A percentile compares a stretch with the other conserved stretches of the same genome.
Evolutionary conservation across 2,797 vertebrate genomes (phyloP).

Genomic region (Synanceia verrucosa): DNA sequence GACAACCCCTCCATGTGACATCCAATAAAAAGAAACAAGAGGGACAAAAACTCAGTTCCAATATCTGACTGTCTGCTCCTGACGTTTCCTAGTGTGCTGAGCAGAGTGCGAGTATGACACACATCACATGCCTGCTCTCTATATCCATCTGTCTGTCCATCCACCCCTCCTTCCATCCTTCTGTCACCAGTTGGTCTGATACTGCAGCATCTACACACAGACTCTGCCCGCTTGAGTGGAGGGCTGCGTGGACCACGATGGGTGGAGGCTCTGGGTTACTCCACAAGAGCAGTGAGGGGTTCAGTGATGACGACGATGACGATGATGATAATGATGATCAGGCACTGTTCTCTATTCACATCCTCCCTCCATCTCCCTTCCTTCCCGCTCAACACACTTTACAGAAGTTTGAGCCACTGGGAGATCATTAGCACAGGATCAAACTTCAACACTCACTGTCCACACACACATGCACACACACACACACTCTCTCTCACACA

Average conservation of each 20-base stretch:
- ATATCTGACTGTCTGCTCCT: slow-evolving; percentile 55
- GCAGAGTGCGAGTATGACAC: slow-evolving; percentile 53
- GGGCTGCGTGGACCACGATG: not conserved
- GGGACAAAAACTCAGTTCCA: slow-evolving; percentile 25
- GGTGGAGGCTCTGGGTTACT: slow-evolving; percentile 21
- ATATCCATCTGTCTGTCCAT: slow-evolving; percentile 66
- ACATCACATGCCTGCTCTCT: slow-evolving; percentile 55
- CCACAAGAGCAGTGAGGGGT: not conserved
- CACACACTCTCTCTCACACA: slow-evolving; percentile 8
- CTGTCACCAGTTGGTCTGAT: slow-evolving; percentile 62
- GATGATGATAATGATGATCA: slow-evolving; percentile 45
- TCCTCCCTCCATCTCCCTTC: slow-evolving; percentile 9
- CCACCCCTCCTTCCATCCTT: slow-evolving; percentile 60
- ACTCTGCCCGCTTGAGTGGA: slow-evolving; percentile 32
- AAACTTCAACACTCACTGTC: slow-evolving; percentile 67
- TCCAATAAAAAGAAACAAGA: slow-evolving; percentile 57
- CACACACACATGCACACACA: slow-evolving; percentile 40
- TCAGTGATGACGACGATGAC: slow-evolving; percentile 14
- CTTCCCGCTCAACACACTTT: slow-evolving; percentile 62
- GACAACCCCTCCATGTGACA: slow-evolving; percentile 48
- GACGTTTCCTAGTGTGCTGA: slow-evolving; percentile 52
- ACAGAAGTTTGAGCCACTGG: slow-evolving; percentile 76
- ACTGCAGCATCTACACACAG: slow-evolving; percentile 34
- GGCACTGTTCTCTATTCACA: slow-evolving; percentile 33
- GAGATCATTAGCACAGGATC: slow-evolving; percentile 81